Conservation (phyloP, 2,113 vertebrate genomes). For the Myotis davidii region DNA sequence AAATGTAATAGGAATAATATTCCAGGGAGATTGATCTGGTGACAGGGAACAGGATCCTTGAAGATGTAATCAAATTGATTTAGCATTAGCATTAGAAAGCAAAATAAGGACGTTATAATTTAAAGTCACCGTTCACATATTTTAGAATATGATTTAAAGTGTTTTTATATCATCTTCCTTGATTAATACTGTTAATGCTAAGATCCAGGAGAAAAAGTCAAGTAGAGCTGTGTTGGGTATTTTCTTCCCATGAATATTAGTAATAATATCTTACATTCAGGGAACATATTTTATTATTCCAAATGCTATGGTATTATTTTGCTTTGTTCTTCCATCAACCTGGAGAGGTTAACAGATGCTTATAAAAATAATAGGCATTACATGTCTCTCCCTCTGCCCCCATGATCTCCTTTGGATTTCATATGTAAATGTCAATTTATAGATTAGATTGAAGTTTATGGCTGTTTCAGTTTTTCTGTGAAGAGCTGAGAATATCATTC, state of each 20-base stretch:
- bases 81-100: constrained; percentile 17
- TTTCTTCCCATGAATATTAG: constrained; percentile 30
- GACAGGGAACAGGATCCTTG: background rate
- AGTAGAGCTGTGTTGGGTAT: background rate
- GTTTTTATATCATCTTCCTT: constrained; percentile 24
- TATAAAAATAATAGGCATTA: background rate
- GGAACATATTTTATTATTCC: constrained; percentile 26
- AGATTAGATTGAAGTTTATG: background rate
- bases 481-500: background rate
- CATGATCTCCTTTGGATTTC: background rate
- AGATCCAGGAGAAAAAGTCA: background rate
- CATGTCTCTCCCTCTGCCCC: background rate
- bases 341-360: background rate
- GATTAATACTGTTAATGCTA: constrained; percentile 5
- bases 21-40: constrained; percentile 25
- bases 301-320: constrained; percentile 37
- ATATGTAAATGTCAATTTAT: background rate
- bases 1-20: background rate
- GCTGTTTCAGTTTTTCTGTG: background rate
- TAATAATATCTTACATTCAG: background rate
- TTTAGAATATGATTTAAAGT: constrained; percentile 33
- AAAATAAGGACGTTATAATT: constrained; percentile 45
- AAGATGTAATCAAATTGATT: constrained; percentile 40
- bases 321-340: background rate
- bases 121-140: constrained; percentile 26